phyloP scores from a whole-genome alignment of 2,888 invertebrate species.

The Ennomos quercinarius region DNA sequence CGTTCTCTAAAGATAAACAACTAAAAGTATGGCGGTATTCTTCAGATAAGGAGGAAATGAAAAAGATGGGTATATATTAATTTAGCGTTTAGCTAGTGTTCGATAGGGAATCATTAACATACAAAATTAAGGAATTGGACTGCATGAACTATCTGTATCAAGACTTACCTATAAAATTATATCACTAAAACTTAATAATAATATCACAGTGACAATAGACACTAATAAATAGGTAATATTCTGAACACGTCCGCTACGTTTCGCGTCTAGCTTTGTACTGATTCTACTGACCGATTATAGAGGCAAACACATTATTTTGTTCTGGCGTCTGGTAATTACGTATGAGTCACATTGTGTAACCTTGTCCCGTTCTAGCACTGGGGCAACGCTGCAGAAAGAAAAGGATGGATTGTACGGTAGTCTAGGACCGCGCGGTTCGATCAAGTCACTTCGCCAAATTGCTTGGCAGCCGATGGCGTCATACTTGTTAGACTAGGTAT shows the following conservation, averaged over 20 bases:
- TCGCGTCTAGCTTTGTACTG: conserved; percentile 36
- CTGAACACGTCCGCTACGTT: conserved; percentile 29
- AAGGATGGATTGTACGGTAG: conserved; percentile 1
- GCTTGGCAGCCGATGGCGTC: conserved; percentile 25
- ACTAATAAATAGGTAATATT: conserved; percentile 29
- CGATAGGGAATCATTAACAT: too few relatives aligned
- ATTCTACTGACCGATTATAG: not conserved
- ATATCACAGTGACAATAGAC: conserved; percentile 47
- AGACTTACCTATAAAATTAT: conserved; percentile 41
- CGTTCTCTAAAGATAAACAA: too few relatives aligned
- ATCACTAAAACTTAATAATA: conserved; percentile 38
- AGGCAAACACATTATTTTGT: not conserved
- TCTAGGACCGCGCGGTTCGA: not conserved
- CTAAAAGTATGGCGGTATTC: too few relatives aligned
- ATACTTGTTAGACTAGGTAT: not conserved
- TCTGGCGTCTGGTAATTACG: conserved; percentile 1
- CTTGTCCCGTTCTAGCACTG: conserved; percentile 18
- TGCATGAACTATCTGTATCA: not conserved
- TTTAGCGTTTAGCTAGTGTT: too few relatives aligned
- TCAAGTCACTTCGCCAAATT: conserved; percentile 8
- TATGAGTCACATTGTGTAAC: conserved; percentile 12
- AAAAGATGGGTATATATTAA: too few relatives aligned
- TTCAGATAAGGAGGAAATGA: too few relatives aligned
- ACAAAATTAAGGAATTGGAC: too few relatives aligned
- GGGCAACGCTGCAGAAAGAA: not conserved